Conservation (phyloP, 2,888 invertebrate species). For the Pogonocherus hispidulus region DNA sequence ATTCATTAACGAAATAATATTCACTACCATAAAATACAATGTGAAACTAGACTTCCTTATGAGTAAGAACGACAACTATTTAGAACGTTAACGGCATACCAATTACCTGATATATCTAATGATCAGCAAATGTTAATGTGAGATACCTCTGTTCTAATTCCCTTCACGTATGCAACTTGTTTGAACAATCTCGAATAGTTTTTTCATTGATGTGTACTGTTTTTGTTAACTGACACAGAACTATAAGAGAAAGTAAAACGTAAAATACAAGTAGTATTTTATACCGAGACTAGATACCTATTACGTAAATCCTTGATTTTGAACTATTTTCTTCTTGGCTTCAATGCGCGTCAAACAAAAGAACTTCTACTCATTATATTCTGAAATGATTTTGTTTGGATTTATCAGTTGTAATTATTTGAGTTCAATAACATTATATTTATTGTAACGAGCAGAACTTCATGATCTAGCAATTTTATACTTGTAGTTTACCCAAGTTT, state of each 20-base stretch:
- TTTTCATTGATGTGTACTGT: slow-evolving; percentile 28
- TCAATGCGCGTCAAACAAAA: not conserved
- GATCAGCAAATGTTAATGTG: slow-evolving; percentile 30
- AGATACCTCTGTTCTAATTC: slow-evolving; percentile 26
- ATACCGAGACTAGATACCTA: not conserved
- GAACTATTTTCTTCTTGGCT: slow-evolving; percentile 1
- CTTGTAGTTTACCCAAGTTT: no score
- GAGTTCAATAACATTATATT: no score
- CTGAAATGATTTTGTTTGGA: no score
- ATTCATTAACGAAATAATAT: not conserved
- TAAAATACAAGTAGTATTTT: slow-evolving; percentile 3
- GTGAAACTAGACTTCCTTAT: slow-evolving; percentile 16
- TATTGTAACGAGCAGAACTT: no score
- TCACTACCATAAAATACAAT: not conserved
- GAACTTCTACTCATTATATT: not conserved
- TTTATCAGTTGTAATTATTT: no score
- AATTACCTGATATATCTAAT: slow-evolving; percentile 28
- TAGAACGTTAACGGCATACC: slow-evolving; percentile 27
- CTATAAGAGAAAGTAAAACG: slow-evolving; percentile 29
- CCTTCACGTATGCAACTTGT: slow-evolving; percentile 28
- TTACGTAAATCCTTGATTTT: slow-evolving; percentile 22
- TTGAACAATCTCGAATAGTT: slow-evolving; percentile 27
- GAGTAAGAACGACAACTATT: slow-evolving; percentile 11
- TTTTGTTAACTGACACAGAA: slow-evolving; percentile 16
- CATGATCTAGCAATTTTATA: no score